Conservation (phyloP, 2,888 invertebrate species). For the Lamellibrachia columna region DNA sequence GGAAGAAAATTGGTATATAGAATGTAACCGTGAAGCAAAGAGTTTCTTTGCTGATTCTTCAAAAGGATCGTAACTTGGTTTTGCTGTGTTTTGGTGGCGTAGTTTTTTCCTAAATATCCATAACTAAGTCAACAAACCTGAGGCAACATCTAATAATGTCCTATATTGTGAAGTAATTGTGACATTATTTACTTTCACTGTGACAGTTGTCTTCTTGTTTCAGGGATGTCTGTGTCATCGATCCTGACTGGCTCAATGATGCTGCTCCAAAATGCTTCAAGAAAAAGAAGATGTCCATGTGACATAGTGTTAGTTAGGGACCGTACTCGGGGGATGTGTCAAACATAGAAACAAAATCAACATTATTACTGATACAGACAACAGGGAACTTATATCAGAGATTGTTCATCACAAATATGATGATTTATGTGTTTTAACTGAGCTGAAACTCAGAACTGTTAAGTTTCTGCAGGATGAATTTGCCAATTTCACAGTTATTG, state of each 20-base stretch:
- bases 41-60: too few relatives aligned
- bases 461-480: background rate
- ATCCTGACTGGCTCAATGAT: conserved; percentile 82
- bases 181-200: conserved; percentile 8
- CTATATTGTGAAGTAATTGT: background rate
- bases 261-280: conserved; percentile 66
- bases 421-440: background rate
- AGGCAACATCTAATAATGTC: too few relatives aligned
- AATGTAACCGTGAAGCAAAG: too few relatives aligned
- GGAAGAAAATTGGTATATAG: too few relatives aligned
- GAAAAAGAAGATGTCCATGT: conserved; percentile 11
- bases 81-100: too few relatives aligned
- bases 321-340: background rate
- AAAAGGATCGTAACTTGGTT: too few relatives aligned
- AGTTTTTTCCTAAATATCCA: too few relatives aligned
- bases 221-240: conserved; percentile 77
- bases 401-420: background rate
- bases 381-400: background rate
- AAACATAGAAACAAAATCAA: background rate
- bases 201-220: conserved; percentile 30
- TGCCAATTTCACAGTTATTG: background rate
- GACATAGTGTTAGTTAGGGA: background rate
- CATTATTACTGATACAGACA: background rate
- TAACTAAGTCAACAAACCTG: too few relatives aligned
- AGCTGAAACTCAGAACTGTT: background rate